Conservation (phyloP, 2,888 invertebrate genomes). For the Sicus ferrugineus region DNA sequence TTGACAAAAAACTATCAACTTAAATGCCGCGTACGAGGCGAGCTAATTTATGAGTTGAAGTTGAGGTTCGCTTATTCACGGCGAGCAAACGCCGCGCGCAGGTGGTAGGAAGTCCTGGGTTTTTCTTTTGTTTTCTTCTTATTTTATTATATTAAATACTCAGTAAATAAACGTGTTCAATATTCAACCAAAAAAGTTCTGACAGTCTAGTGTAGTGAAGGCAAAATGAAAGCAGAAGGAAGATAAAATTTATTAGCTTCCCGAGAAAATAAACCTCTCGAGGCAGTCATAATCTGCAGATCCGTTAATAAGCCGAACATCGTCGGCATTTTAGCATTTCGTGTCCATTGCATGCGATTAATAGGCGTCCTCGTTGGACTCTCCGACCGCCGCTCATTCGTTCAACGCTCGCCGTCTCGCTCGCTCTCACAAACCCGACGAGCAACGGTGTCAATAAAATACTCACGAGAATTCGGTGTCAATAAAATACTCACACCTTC, state of each 20-base stretch:
- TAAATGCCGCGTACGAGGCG: slow-evolving; percentile 47
- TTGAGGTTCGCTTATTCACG: slow-evolving; percentile 36
- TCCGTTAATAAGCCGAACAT: background rate
- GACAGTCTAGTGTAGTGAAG: too few species aligned
- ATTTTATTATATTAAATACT: too few species aligned
- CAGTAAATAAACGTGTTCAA: too few species aligned
- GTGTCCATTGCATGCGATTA: background rate
- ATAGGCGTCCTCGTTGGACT: background rate
- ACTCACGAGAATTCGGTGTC: background rate
- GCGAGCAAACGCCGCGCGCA: too few species aligned
- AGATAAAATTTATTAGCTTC: too few species aligned
- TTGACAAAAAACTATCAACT: slow-evolving; percentile 10
- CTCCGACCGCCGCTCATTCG: too few species aligned
- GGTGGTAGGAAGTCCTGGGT: too few species aligned
- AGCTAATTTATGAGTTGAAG: slow-evolving; percentile 52
- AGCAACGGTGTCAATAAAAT: background rate
- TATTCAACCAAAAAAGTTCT: too few species aligned
- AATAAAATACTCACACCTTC: background rate
- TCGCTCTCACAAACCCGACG: too few species aligned
- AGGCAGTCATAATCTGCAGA: slow-evolving; percentile 21
- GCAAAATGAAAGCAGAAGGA: too few species aligned
- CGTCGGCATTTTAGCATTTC: background rate
- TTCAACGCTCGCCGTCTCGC: too few species aligned
- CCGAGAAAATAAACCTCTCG: background rate
- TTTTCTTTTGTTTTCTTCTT: too few species aligned